phyloP scores from a whole-genome alignment of 1,140 invertebrate species.

The Caenorhabditis remanei region DNA sequence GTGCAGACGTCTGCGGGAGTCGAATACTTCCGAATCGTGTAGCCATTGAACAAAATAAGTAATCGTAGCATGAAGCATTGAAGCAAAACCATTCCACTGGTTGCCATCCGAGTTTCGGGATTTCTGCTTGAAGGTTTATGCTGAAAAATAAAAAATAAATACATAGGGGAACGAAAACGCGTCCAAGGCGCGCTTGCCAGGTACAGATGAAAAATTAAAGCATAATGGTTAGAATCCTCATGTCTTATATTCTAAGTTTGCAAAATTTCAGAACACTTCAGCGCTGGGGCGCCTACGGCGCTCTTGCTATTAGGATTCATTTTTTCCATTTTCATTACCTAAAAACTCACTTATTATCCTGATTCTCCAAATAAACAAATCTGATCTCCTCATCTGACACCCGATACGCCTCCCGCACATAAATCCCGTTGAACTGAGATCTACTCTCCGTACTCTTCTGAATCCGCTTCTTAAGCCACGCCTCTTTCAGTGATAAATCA shows the following conservation, averaged over 20 bases:
- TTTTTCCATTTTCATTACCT: too few relatives aligned
- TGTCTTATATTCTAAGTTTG: too few relatives aligned
- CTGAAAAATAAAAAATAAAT: too few relatives aligned
- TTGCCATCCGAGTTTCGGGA: not conserved
- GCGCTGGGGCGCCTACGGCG: too few relatives aligned
- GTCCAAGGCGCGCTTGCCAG: too few relatives aligned
- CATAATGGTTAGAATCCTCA: too few relatives aligned
- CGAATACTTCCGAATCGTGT: constrained; percentile 34
- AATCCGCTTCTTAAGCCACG: not conserved
- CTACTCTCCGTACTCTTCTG: not conserved
- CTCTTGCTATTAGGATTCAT: too few relatives aligned
- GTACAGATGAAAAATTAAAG: too few relatives aligned
- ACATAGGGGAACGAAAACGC: too few relatives aligned
- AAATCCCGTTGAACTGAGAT: constrained; percentile 39
- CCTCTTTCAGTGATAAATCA: not conserved
- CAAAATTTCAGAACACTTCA: too few relatives aligned
- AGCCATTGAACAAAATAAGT: constrained; percentile 49
- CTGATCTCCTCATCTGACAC: constrained; percentile 38
- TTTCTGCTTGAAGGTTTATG: not conserved
- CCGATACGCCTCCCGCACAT: constrained; percentile 51
- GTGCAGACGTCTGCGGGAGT: not conserved
- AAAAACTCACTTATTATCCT: constrained; percentile 36
- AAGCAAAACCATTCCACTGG: constrained; percentile 39
- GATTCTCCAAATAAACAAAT: constrained; percentile 51
- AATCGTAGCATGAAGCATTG: constrained; percentile 17